phyloP scores from a whole-genome alignment of 2,797 vertebrate species.

The Atherinosoma microstoma region DNA sequence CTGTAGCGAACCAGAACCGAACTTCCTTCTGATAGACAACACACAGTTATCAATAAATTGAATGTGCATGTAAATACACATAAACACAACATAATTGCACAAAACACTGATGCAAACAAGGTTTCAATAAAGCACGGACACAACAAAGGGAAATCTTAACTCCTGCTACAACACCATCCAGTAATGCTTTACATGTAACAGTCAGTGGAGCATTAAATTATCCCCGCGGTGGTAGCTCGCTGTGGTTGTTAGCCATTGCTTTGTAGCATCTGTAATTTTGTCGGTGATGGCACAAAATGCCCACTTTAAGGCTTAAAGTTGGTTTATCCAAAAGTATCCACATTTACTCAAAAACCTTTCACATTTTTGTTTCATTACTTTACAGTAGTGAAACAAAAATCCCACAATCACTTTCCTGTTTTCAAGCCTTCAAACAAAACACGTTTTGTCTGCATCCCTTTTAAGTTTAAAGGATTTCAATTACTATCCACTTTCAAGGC shows the following conservation, averaged over 20 bases:
- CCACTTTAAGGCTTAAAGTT: not conserved
- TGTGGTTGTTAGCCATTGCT: not conserved
- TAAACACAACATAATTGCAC: not conserved
- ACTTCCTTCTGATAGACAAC: slow-evolving; percentile 84
- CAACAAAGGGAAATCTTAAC: not conserved
- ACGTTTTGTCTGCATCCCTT: not conserved
- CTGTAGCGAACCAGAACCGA: slow-evolving; percentile 94
- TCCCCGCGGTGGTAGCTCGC: not conserved
- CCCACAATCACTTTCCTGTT: not conserved
- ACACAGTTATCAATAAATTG: not conserved
- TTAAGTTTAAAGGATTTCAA: too few species aligned
- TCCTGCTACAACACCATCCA: not conserved
- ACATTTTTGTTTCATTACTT: not conserved
- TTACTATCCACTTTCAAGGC: too few species aligned
- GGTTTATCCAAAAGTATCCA: not conserved
- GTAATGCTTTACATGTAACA: not conserved
- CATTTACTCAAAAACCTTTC: too few species aligned
- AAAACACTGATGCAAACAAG: not conserved
- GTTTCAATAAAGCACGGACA: not conserved
- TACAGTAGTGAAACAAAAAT: not conserved
- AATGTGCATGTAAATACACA: not conserved
- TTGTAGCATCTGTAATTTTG: not conserved
- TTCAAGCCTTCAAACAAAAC: not conserved
- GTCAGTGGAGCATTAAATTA: not conserved
- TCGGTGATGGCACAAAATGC: not conserved